Base-by-base conservation (phyloP, 2,113 vertebrate species). In the Cranoglanis bouderius region DNA sequence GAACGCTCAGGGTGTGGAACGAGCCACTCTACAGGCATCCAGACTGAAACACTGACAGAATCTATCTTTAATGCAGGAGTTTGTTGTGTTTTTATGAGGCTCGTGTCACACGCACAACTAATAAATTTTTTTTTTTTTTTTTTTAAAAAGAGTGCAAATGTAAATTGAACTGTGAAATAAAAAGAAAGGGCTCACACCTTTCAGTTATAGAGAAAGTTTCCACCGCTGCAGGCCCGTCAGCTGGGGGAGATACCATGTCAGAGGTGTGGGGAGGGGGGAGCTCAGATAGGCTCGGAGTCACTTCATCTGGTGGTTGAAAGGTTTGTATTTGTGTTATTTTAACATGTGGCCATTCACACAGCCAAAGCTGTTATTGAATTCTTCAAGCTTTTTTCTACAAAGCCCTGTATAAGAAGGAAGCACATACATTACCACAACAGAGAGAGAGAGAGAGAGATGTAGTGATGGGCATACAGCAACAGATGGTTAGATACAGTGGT, bases 1-100 rank as follows among this genome's bases (percentile, higher is more conserved):
- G 85, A 85, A 85, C 38, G 63, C 61, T 89, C 78, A 35, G 72
- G 63, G 78, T 67, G 53, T 88, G 80, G 51, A 61, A 51, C 6
- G 26, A 85, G 70, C 10, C 26, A 57, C 88, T 87, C 24, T 16
- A 65, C 75, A 63, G 3, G 21, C 13, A 82, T 86, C 67, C 46
- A 78, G 38, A 77, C 85, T 85, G 70, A 0, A 51, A 83, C 21
- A 29, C 21, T 35, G 35, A 14, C 78, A 12, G 46, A 57, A 35
- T n/a, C n/a, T n/a, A n/a, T n/a, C n/a, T n/a, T 26, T 24, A 77
- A 40, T 2, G 3, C 51, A 63, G 43, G n/a, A 9, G 24, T 78
- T 55, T 67, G 84, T 29, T 4, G 67, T 32, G 8, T n/a, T 72
- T 9, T 53, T 35, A 55, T 4, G 51, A 82, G 16, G 8, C 19